Base-by-base conservation (phyloP, 1,140 invertebrate genomes). In the Drosophila funebris region DNA sequence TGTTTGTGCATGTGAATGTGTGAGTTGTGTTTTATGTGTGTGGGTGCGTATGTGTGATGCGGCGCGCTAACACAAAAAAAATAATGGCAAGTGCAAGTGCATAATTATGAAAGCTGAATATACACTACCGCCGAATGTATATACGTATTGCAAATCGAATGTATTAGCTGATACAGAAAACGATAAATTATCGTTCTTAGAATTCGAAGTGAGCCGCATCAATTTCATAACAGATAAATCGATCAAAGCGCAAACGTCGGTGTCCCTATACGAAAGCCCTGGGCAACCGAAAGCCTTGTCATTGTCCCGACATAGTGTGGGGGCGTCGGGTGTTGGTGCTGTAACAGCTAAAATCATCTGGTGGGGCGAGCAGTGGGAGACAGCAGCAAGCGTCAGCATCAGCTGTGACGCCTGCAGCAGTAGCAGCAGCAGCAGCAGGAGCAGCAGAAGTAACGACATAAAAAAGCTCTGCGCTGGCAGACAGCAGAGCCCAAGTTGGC, bases 161-260 rank as follows among this genome's bases (percentile, higher is more conserved):
- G 14, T 44, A 72, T 7, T 67, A 52, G 44, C 13, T 36, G 11
- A 43, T 48, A 20, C 27, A 0, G 11, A 41, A 20, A 44, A 43
- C 29, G 22, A 50, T 18, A 62, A 18, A 48, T 58, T 48, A 39
- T 9, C 57, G 48, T 68, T 78, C 18, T 29, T 14, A n/a, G 50
- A 80, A 80, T 70, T 88, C 46, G 52, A 75, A 82, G 78, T 77
- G 44, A 75, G 69, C 66, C 66, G 76, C 64, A 87, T 73, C 44
- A 72, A 71, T 81, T 84, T 84, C 72, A 67, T 81, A 78, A 76
- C 71, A 79, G 78, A 78, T 62, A 87, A 87, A 88, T 87, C 83
- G 83, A 87, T 88, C 76, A 70, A 76, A 74, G 69, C 74, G 53
- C 53, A 58, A 75, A 57, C 72, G 67, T 60, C 60, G 41, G 27